These are phyloP conservation scores for Hexactinellida sp. DNA, from an alignment of 37 sponge, comb jelly and placozoan species.

Conservation along the genomic window DNA sequence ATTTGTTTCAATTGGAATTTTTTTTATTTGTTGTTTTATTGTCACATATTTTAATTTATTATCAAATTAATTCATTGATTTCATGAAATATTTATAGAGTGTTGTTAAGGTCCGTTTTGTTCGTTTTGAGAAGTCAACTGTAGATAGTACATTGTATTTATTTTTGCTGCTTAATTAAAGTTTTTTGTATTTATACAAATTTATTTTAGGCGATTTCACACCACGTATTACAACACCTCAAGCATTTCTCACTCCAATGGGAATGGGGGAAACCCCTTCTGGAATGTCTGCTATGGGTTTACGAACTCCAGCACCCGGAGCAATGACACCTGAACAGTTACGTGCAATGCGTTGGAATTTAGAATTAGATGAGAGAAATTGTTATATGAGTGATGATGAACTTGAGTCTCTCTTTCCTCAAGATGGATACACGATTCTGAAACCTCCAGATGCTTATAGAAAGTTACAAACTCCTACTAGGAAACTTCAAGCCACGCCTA, in stretches of 20 bases:
- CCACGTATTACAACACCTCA: background rate
- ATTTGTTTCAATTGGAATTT: no score
- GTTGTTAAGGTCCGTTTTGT: no score
- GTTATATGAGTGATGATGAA: slow-evolving; percentile 81
- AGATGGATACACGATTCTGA: slow-evolving; percentile 81
- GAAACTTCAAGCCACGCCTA: slow-evolving; percentile 86
- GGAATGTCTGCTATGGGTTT: slow-evolving; percentile 69
- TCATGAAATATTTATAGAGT: no score
- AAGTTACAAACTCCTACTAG: slow-evolving; percentile 84
- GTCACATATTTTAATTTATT: no score
- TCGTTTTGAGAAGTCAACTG: no score
- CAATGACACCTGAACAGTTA: slow-evolving; percentile 98
- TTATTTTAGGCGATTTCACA: background rate
- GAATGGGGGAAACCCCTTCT: slow-evolving; percentile 43
- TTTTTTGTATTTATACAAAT: no score
- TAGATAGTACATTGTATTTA: no score
- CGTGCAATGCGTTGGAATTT: slow-evolving; percentile 84
- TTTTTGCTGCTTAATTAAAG: no score
- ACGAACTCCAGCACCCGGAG: slow-evolving; percentile 63
- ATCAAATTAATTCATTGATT: no score
- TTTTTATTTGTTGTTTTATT: no score
- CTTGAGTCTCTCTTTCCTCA: slow-evolving; percentile 86
- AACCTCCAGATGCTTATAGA: slow-evolving; percentile 76
- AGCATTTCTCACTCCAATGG: slow-evolving; percentile 18
- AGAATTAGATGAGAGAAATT: slow-evolving; percentile 86